phyloP scores from a whole-genome alignment of 2,113 vertebrate genomes.

The Callithrix jacchus region DNA sequence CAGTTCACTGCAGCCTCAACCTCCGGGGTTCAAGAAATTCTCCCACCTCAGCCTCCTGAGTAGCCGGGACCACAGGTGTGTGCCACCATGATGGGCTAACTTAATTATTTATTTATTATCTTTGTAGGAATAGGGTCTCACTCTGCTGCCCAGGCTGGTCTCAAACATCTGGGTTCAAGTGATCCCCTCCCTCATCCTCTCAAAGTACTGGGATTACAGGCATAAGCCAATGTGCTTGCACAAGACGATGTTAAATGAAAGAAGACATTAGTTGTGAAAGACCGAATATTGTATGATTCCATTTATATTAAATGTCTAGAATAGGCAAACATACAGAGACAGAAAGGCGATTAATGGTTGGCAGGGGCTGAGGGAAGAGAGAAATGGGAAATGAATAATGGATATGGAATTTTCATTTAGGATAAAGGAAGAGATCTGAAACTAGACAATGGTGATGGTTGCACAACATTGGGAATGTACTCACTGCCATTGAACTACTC shows the following conservation, averaged over 20 bases:
- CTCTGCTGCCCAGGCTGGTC: too few relatives aligned
- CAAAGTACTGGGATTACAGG: too few relatives aligned
- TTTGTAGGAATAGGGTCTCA: too few relatives aligned
- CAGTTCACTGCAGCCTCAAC: too few relatives aligned
- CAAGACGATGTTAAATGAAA: background rate
- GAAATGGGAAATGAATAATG: background rate
- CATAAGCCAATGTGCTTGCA: too few relatives aligned
- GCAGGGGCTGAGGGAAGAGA: accelerated
- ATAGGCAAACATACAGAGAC: background rate
- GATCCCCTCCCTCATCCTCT: too few relatives aligned
- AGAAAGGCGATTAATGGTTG: background rate
- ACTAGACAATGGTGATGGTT: background rate
- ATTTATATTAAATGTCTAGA: background rate
- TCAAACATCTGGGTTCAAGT: too few relatives aligned
- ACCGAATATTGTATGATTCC: background rate
- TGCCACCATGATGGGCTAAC: too few relatives aligned
- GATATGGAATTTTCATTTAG: background rate
- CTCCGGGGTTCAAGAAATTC: too few relatives aligned
- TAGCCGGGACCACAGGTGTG: too few relatives aligned
- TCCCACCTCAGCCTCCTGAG: too few relatives aligned
- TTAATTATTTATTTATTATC: too few relatives aligned
- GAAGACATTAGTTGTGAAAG: background rate
- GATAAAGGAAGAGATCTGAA: background rate
- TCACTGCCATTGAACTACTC: background rate
- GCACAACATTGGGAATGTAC: background rate